Conservation (phyloP, 2,113 vertebrate genomes). For the Struthio camelus region DNA sequence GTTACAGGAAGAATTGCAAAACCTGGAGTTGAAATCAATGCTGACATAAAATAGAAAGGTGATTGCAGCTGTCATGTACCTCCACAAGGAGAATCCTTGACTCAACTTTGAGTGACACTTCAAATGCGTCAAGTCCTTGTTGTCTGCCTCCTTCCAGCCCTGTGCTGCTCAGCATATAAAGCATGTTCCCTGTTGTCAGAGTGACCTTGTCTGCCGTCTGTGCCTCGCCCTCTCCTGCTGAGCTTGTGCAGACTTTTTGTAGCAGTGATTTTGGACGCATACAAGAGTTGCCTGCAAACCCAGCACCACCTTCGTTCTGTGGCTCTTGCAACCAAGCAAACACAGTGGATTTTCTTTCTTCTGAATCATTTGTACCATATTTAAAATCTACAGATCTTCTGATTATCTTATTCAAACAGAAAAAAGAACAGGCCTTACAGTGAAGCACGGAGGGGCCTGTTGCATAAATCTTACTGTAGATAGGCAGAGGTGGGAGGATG, state of each 20-base stretch:
- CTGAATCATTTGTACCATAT: conserved; percentile 24
- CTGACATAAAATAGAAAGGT: conserved; percentile 49
- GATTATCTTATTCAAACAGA: neutral
- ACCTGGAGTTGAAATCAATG: conserved; percentile 8
- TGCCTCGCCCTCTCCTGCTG: conserved; percentile 66
- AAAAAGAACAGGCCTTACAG: neutral
- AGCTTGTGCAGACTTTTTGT: conserved; percentile 15
- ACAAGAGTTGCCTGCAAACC: conserved; percentile 23
- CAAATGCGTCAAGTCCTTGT: conserved; percentile 55
- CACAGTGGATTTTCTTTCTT: neutral
- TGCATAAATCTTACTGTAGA: conserved; percentile 34
- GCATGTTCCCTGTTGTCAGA: conserved; percentile 54
- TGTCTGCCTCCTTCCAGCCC: conserved; percentile 53
- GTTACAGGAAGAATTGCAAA: conserved; percentile 12
- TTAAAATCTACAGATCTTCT: neutral
- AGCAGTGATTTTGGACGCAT: neutral
- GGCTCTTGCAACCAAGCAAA: neutral
- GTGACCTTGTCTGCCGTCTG: conserved; percentile 67
- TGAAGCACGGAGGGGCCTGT: neutral
- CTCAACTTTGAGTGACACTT: conserved; percentile 60
- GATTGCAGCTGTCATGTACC: conserved; percentile 54
- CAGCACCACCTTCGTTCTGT: neutral
- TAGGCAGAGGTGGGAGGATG: conserved; percentile 44
- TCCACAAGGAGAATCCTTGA: conserved; percentile 66
- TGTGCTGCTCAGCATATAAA: conserved; percentile 62